phyloP scores from a whole-genome alignment of 2,797 vertebrate genomes.

The Merluccius polli region DNA sequence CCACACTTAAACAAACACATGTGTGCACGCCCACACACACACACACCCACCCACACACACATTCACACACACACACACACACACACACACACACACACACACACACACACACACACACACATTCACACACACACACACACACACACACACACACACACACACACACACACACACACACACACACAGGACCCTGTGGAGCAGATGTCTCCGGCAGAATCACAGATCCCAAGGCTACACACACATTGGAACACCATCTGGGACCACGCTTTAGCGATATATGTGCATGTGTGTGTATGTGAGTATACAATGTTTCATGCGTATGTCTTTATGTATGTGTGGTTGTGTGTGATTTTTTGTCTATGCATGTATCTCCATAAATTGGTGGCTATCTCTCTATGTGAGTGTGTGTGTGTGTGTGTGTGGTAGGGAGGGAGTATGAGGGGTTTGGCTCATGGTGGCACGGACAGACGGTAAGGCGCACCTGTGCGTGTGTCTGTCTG shows the following conservation, averaged over 20 bases:
- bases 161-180: too few species aligned
- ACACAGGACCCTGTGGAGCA: constrained; percentile 64
- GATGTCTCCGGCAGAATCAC: constrained; percentile 73
- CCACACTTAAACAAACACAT: constrained; percentile 21
- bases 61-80: too few species aligned
- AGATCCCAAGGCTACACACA: constrained; percentile 71
- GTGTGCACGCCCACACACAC: too few species aligned
- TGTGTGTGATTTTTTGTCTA: constrained; percentile 32
- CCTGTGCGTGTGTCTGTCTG: constrained; percentile 41
- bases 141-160: too few species aligned
- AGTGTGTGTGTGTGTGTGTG: constrained; percentile 20
- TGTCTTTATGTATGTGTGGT: constrained; percentile 41
- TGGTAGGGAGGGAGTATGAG: constrained; percentile 9
- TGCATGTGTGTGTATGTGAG: constrained; percentile 41
- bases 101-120: too few species aligned
- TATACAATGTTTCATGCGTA: constrained; percentile 41
- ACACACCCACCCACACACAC: too few species aligned
- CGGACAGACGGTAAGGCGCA: constrained; percentile 42
- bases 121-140: too few species aligned
- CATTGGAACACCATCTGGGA: constrained; percentile 77
- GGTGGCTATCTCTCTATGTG: constrained; percentile 14
- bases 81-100: too few species aligned
- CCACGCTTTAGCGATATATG: constrained; percentile 59
- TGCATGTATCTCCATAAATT: constrained; percentile 46
- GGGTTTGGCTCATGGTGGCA: constrained; percentile 16